Percentiles rank a stretch among this genome's conserved stretches.
Conservation (phyloP, 2,797 vertebrate species). For the Sarcoramphus papa region DNA sequence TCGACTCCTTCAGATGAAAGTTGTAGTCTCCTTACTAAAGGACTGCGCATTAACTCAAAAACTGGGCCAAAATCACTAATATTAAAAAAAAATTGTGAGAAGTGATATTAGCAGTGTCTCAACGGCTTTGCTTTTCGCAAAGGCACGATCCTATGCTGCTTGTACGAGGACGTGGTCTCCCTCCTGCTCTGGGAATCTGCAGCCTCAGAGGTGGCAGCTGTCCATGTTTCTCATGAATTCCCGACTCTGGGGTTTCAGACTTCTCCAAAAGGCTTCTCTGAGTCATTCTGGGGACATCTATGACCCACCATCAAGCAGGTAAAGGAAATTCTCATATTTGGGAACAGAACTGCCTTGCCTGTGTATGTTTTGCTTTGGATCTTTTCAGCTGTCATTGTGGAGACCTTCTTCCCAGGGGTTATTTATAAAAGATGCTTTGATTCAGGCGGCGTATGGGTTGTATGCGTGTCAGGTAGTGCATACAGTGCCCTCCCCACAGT, state of each 20-base stretch:
- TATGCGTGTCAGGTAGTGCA: neutral
- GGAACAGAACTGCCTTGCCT: neutral
- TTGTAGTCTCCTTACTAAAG: neutral
- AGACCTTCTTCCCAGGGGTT: slow-evolving; percentile 25
- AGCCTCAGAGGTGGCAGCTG: neutral
- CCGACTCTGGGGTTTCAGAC: neutral
- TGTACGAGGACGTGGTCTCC: neutral
- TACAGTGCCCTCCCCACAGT: neutral
- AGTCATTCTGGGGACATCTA: neutral
- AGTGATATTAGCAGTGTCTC: neutral
- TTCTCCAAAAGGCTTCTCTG: neutral
- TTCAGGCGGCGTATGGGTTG: neutral
- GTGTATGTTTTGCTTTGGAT: neutral
- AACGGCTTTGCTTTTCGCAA: neutral
- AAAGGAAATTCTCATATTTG: neutral
- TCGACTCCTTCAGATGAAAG: neutral
- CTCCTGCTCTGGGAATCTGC: neutral
- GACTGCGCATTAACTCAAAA: neutral
- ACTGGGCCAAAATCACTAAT: neutral
- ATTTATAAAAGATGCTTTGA: slow-evolving; percentile 42
- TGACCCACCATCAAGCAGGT: neutral
- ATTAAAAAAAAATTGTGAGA: neutral
- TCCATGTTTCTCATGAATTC: neutral
- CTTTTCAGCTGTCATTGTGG: neutral
- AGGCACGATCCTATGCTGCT: rapidly evolving